Percentiles rank a stretch among this genome's conserved stretches.
phyloP scores from a whole-genome alignment of 2,888 invertebrate genomes.

The Pycnomerus fuliginosus region DNA sequence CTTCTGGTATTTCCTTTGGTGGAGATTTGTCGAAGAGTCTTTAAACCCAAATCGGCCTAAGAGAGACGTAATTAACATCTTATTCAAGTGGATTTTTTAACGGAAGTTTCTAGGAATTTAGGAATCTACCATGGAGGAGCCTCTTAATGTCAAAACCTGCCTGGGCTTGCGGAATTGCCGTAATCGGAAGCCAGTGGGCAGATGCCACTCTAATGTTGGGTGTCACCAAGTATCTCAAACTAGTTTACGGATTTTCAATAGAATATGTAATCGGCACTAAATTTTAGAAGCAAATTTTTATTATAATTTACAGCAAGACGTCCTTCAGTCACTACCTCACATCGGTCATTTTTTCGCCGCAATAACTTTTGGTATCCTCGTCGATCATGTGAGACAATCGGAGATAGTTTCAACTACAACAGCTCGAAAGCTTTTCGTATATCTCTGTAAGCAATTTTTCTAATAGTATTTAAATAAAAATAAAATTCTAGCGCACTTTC shows the following conservation, averaged over 20 bases:
- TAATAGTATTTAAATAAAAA: neutral
- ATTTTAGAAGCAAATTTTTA: neutral
- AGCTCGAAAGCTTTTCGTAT: conserved; percentile 59
- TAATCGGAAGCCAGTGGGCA: conserved; percentile 62
- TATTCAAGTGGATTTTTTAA: neutral
- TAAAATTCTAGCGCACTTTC: conserved; percentile 56
- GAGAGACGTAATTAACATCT: conserved; percentile 44
- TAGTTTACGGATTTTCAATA: conserved; percentile 60
- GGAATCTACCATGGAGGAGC: conserved; percentile 57
- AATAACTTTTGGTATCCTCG: conserved; percentile 58
- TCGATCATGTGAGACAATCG: conserved; percentile 58
- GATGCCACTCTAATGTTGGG: conserved; percentile 60
- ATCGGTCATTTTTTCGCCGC: conserved; percentile 61
- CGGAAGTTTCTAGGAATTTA: conserved; percentile 43
- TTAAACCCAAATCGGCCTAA: conserved; percentile 53
- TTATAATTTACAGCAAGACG: conserved; percentile 53
- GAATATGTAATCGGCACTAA: conserved; percentile 52
- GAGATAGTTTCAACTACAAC: conserved; percentile 59
- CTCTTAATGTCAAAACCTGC: conserved; percentile 58
- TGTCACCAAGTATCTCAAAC: conserved; percentile 59
- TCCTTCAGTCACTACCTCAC: conserved; percentile 58
- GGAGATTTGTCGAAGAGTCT: conserved; percentile 58
- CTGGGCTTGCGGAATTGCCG: conserved; percentile 61
- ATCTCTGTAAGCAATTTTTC: conserved; percentile 55
- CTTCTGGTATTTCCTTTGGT: conserved; percentile 59